Percentiles rank a stretch among this genome's conserved stretches.
Evolutionary conservation across 2,888 invertebrate species (phyloP).

Genomic region (Teinopalpus imperialis): DNA sequence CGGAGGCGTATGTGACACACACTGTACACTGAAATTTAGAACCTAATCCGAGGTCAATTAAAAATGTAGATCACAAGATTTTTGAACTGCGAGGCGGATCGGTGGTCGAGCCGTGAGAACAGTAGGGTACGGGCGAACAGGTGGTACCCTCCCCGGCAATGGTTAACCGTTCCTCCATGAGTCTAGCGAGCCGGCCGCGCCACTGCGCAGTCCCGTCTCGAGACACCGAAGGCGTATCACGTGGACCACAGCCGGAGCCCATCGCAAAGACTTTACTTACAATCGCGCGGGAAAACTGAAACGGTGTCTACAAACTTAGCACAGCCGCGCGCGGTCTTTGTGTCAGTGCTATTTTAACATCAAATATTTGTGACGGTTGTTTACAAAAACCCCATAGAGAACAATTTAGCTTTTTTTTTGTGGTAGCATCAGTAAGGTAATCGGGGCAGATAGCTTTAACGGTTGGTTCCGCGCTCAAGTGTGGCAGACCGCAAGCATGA

Average conservation of each 20-base stretch:
- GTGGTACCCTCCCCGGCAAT: constrained; percentile 72
- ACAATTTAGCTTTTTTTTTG: constrained; percentile 46
- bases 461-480: constrained; percentile 79
- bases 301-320: constrained; percentile 29
- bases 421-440: constrained; percentile 68
- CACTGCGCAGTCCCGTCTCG: constrained; percentile 65
- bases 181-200: constrained; percentile 56
- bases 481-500: constrained; percentile 80
- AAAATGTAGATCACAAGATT: constrained; percentile 76
- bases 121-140: constrained; percentile 65
- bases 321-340: constrained; percentile 24
- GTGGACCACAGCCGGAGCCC: constrained; percentile 40
- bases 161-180: constrained; percentile 73
- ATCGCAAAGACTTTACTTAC: constrained; percentile 25
- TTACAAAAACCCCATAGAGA: constrained; percentile 26
- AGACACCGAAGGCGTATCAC: constrained; percentile 62
- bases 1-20: constrained; percentile 61
- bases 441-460: constrained; percentile 81
- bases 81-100: constrained; percentile 62
- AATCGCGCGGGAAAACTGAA: constrained; percentile 36
- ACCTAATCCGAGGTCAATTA: constrained; percentile 75
- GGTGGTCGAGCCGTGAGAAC: constrained; percentile 75
- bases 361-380: constrained; percentile 33
- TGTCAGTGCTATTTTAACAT: constrained; percentile 33
- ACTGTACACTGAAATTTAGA: constrained; percentile 50